phyloP scores from a whole-genome alignment of 2,888 invertebrate genomes.

The Neelides folsomi region DNA sequence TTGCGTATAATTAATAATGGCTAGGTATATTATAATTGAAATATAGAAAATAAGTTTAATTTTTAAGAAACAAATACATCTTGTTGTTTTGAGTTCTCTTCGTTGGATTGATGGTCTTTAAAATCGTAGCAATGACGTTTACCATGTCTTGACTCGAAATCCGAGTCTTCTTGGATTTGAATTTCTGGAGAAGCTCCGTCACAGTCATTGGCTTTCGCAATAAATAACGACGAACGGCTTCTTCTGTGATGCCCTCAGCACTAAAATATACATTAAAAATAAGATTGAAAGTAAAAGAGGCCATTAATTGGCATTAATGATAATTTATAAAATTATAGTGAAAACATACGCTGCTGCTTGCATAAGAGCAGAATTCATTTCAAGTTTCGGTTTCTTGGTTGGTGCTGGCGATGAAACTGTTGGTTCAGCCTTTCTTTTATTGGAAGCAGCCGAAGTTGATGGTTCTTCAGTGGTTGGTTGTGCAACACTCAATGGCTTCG shows the following conservation, averaged over 20 bases:
- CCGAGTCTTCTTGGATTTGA: slow-evolving; percentile 85
- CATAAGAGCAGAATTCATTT: slow-evolving; percentile 37
- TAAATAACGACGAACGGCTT: slow-evolving; percentile 83
- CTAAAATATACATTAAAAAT: slow-evolving; percentile 38
- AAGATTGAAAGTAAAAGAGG: background rate
- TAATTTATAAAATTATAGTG: background rate
- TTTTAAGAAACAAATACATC: slow-evolving; percentile 60
- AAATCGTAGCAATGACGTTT: slow-evolving; percentile 82
- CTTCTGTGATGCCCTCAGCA: slow-evolving; percentile 83
- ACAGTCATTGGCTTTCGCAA: slow-evolving; percentile 96
- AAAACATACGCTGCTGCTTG: slow-evolving; percentile 36
- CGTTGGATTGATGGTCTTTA: slow-evolving; percentile 86
- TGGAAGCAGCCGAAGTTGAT: background rate
- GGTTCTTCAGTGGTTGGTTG: background rate
- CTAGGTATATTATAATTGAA: no score
- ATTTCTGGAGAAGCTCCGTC: slow-evolving; percentile 85
- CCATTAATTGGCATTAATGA: no score
- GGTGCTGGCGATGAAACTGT: slow-evolving; percentile 35
- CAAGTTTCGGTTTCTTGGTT: slow-evolving; percentile 46
- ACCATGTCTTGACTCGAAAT: slow-evolving; percentile 80
- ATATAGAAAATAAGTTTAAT: background rate
- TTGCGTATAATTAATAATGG: no score
- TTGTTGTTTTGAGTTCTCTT: slow-evolving; percentile 83
- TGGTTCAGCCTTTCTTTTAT: slow-evolving; percentile 15
- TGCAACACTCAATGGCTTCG: slow-evolving; percentile 20